phyloP scores from a whole-genome alignment of 2,888 invertebrate species.

The Cryptocheilus praepositus region DNA sequence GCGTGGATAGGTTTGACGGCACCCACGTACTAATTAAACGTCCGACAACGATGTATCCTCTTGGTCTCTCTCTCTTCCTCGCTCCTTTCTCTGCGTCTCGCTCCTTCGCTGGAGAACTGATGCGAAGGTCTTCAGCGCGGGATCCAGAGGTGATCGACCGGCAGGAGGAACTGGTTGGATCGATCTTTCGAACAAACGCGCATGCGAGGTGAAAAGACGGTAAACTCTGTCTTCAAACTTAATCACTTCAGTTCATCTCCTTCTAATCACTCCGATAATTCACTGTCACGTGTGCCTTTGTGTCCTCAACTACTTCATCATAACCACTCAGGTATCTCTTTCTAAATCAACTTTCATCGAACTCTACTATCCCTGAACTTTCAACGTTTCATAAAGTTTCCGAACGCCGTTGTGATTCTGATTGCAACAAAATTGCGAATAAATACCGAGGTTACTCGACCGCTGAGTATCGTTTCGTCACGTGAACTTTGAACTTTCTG shows the following conservation, averaged over 20 bases:
- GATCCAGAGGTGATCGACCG: slow-evolving; percentile 51
- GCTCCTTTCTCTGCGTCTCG: slow-evolving; percentile 1
- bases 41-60: slow-evolving; percentile 16
- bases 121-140: slow-evolving; percentile 18
- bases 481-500: slow-evolving; percentile 1
- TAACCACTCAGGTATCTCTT: no score
- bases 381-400: no score
- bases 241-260: neutral
- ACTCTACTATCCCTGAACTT: no score
- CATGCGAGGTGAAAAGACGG: slow-evolving; percentile 10
- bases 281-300: no score
- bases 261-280: no score
- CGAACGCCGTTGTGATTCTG: no score
- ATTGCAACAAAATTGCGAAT: no score
- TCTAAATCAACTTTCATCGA: no score
- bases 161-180: slow-evolving; percentile 46
- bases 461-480: no score
- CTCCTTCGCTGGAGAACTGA: neutral
- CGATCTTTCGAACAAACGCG: slow-evolving; percentile 41
- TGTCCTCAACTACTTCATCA: no score
- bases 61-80: slow-evolving; percentile 7
- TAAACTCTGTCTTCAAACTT: neutral
- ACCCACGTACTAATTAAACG: slow-evolving; percentile 52
- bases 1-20: slow-evolving; percentile 16
- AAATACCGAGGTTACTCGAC: no score